phyloP scores from a whole-genome alignment of 2,888 invertebrate genomes.

The Pheosia gnoma region DNA sequence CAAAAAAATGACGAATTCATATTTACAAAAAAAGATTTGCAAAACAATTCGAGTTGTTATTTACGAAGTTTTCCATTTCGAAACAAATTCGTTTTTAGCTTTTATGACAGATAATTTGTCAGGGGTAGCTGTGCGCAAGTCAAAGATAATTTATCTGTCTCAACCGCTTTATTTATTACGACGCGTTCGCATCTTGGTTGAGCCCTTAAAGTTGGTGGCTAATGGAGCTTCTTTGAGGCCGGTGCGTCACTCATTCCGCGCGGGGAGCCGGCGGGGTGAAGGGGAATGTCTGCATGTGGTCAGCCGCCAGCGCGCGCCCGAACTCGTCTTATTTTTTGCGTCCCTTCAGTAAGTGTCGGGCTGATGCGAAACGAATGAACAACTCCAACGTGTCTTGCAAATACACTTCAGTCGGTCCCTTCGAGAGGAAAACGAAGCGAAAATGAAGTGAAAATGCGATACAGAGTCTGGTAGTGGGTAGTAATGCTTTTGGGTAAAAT shows the following conservation, averaged over 20 bases:
- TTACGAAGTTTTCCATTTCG: conserved; percentile 73
- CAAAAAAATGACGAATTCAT: conserved; percentile 40
- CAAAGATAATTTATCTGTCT: conserved; percentile 84
- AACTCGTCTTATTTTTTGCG: conserved; percentile 57
- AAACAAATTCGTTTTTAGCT: conserved; percentile 79
- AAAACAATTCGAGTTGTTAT: conserved; percentile 64
- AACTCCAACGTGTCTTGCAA: conserved; percentile 43
- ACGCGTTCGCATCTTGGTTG: conserved; percentile 76
- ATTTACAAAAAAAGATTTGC: conserved; percentile 55
- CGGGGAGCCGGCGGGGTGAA: conserved; percentile 19
- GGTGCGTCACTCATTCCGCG: conserved; percentile 67
- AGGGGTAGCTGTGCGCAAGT: conserved; percentile 76
- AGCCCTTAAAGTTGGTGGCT: conserved; percentile 79
- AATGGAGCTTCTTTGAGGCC: conserved; percentile 76
- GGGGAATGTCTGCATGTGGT: conserved; percentile 53
- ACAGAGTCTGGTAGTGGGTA: not conserved
- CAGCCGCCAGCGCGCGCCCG: conserved; percentile 42
- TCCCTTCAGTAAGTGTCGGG: conserved; percentile 58
- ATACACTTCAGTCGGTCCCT: conserved; percentile 29
- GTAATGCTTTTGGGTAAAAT: not conserved
- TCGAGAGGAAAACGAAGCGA: conserved; percentile 16
- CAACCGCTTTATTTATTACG: conserved; percentile 81
- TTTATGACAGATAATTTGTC: conserved; percentile 82
- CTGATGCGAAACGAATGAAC: conserved; percentile 67
- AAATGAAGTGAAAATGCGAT: conserved; percentile 8